Conservation (phyloP, 1,140 invertebrate species). For the Subanguina moxae region DNA sequence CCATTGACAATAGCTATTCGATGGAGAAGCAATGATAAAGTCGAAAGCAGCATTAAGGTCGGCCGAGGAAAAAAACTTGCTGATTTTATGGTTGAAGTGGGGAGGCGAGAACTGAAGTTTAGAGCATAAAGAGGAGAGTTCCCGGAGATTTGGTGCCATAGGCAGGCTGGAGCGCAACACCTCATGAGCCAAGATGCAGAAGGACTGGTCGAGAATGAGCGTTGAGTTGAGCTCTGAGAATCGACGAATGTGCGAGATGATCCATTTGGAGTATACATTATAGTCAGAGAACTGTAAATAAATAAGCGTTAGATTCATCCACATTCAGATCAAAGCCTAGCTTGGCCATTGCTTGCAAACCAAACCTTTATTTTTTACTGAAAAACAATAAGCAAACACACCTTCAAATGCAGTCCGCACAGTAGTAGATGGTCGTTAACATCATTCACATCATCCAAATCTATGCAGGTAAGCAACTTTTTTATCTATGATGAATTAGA, state of each 20-base stretch:
- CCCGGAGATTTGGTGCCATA: not conserved
- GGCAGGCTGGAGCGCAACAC: not conserved
- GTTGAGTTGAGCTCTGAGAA: not conserved
- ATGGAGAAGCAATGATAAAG: not conserved
- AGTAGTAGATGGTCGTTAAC: not conserved
- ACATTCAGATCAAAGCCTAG: not conserved
- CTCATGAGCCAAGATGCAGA: not conserved
- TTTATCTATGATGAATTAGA: too few species aligned
- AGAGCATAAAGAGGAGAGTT: not conserved
- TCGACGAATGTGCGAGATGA: not conserved
- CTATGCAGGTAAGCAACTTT: too few species aligned
- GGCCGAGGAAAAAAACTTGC: not conserved
- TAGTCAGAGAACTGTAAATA: not conserved
- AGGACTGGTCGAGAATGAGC: not conserved
- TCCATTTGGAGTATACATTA: not conserved
- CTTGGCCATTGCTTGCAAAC: too few species aligned
- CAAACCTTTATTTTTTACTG: too few species aligned
- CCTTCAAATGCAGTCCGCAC: not conserved
- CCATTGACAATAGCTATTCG: too few species aligned
- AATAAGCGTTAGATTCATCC: not conserved
- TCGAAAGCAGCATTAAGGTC: not conserved
- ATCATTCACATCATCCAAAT: not conserved
- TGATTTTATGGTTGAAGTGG: not conserved
- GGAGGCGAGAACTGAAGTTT: not conserved
- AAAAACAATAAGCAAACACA: too few species aligned